A percentile compares a stretch with the other conserved stretches of the same genome.
Conservation (phyloP, 2,888 invertebrate genomes). For the Philonicus albiceps region DNA sequence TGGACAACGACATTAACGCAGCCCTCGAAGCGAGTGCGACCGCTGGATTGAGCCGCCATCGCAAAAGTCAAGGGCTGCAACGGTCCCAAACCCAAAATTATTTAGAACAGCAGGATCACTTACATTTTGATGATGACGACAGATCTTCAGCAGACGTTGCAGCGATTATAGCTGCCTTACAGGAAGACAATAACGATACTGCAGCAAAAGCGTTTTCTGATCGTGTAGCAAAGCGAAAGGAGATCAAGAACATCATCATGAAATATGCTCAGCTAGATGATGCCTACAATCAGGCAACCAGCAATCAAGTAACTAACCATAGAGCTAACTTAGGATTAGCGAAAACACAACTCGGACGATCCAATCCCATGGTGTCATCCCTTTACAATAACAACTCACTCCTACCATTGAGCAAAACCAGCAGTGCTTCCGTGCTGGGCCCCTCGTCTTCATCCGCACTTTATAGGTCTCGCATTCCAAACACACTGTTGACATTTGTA, state of each 20-base stretch:
- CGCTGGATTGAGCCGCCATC: conserved; percentile 44
- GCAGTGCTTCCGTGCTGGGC: conserved; percentile 56
- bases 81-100: conserved; percentile 54
- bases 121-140: conserved; percentile 62
- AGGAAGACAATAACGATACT: conserved; percentile 62
- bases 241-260: conserved; percentile 81
- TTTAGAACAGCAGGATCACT: conserved; percentile 33
- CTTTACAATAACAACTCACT: conserved; percentile 22
- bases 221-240: conserved; percentile 81
- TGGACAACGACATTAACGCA: conserved; percentile 40
- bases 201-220: conserved; percentile 68
- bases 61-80: conserved; percentile 49
- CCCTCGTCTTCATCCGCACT: conserved; percentile 66
- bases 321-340: conserved; percentile 48
- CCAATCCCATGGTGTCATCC: conserved; percentile 52
- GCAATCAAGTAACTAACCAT: conserved; percentile 39
- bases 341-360: conserved; percentile 51
- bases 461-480: conserved; percentile 64
- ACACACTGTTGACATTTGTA: conserved; percentile 64
- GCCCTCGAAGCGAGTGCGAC: conserved; percentile 42
- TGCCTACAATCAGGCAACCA: conserved; percentile 66
- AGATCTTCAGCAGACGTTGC: conserved; percentile 66
- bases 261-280: conserved; percentile 84
- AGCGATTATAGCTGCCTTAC: conserved; percentile 64
- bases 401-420: conserved; percentile 48